phyloP scores from a whole-genome alignment of 2,888 invertebrate genomes.

The Athrips mouffetella region DNA sequence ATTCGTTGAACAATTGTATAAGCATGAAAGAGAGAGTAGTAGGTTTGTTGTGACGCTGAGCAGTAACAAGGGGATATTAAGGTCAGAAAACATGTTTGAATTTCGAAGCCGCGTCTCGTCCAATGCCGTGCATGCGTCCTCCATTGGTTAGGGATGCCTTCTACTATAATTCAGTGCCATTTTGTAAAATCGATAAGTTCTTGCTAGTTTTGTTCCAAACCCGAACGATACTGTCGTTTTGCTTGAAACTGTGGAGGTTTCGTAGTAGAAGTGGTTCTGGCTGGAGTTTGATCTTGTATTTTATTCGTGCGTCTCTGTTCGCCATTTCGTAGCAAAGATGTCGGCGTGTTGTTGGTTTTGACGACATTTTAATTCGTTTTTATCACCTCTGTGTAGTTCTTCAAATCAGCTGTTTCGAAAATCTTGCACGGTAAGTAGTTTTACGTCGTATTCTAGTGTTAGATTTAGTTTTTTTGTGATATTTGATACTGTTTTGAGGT shows the following conservation, averaged over 20 bases:
- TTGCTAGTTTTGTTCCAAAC: slow-evolving; percentile 26
- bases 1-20: slow-evolving; percentile 31
- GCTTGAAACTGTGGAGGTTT: slow-evolving; percentile 33
- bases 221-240: slow-evolving; percentile 32
- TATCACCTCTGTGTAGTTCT: slow-evolving; percentile 58
- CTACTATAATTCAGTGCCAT: slow-evolving; percentile 44
- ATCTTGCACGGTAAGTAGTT: slow-evolving; percentile 49
- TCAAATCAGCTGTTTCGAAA: slow-evolving; percentile 43
- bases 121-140: slow-evolving; percentile 65
- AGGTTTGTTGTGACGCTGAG: slow-evolving; percentile 38
- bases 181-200: slow-evolving; percentile 56
- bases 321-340: slow-evolving; percentile 67
- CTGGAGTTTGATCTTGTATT: slow-evolving; percentile 55
- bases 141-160: slow-evolving; percentile 58
- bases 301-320: slow-evolving; percentile 58
- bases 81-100: slow-evolving; percentile 76
- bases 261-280: slow-evolving; percentile 49
- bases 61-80: slow-evolving; percentile 52
- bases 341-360: slow-evolving; percentile 57
- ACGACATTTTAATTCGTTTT: slow-evolving; percentile 63
- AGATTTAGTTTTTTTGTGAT: background rate
- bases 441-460: slow-evolving; percentile 15
- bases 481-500: background rate
- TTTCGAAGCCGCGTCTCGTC: slow-evolving; percentile 70
- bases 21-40: slow-evolving; percentile 48